Conservation (phyloP, 2,888 invertebrate genomes). For the Tenthredo livida region DNA sequence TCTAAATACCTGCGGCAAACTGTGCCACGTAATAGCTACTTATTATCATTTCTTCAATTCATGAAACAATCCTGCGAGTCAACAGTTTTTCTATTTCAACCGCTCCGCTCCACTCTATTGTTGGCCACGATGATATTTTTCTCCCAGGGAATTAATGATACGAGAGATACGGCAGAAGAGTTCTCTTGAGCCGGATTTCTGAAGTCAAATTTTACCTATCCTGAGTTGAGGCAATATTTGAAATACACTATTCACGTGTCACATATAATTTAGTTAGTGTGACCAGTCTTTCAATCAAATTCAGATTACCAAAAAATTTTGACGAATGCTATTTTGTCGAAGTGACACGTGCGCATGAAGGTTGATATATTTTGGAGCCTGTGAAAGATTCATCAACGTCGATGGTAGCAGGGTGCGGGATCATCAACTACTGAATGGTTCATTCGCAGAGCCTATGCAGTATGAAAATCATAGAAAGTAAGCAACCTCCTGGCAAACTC, state of each 20-base stretch:
- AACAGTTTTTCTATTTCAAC: not conserved
- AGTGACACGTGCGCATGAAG: not conserved
- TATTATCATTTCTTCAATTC: conserved; percentile 15
- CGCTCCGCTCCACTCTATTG: not conserved
- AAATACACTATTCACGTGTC: not conserved
- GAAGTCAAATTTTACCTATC: not conserved
- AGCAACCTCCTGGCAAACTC: not conserved
- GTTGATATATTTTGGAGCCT: not conserved
- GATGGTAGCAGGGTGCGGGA: not conserved
- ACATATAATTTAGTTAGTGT: not conserved
- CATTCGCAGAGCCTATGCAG: not conserved
- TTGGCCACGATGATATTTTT: not conserved
- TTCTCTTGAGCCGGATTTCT: not conserved
- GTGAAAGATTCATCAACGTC: not conserved
- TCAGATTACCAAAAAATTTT: not conserved
- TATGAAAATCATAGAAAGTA: not conserved
- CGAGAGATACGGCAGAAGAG: not conserved
- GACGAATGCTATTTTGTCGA: not conserved
- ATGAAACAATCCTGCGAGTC: not conserved
- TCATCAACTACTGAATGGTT: not conserved
- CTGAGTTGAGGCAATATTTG: no score
- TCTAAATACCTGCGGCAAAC: not conserved
- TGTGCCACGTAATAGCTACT: not conserved
- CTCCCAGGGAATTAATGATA: not conserved
- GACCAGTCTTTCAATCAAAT: not conserved